These are phyloP conservation scores for Drosophila guanche DNA, from an alignment of 1,140 invertebrate species.

Conservation along the genomic window DNA sequence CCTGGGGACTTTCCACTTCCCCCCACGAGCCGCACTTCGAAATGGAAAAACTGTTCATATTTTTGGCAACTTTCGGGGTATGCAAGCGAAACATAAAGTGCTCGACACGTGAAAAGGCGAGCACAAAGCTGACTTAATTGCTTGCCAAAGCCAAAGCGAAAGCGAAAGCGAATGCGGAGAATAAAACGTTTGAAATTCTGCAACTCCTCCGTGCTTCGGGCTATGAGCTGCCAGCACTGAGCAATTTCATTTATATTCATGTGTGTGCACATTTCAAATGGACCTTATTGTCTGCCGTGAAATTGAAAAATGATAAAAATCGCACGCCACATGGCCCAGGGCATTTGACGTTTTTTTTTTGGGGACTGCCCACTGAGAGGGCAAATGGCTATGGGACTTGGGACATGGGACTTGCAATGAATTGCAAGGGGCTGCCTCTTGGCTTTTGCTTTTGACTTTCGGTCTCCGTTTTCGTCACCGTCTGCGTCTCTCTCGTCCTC, in stretches of 20 bases:
- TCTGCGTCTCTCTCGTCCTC: conserved; percentile 4
- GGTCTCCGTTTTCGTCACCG: conserved; percentile 31
- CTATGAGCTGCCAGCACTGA: background rate
- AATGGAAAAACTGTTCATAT: conserved; percentile 6
- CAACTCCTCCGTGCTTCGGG: background rate
- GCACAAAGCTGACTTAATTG: conserved; percentile 56
- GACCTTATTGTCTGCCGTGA: conserved; percentile 76
- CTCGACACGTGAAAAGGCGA: too few species aligned
- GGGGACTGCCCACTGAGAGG: conserved; percentile 72
- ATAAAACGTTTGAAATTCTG: conserved; percentile 36
- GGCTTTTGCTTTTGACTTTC: conserved; percentile 34
- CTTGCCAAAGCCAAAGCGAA: conserved; percentile 40
- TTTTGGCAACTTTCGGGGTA: conserved; percentile 12
- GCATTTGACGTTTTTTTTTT: conserved; percentile 58
- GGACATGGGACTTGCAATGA: conserved; percentile 46
- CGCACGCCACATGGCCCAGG: conserved; percentile 44
- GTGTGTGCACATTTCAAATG: conserved; percentile 44
- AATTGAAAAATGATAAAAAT: conserved; percentile 82
- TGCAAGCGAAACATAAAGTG: conserved; percentile 53
- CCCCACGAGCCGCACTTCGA: background rate
- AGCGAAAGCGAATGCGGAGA: background rate
- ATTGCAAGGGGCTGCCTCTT: conserved; percentile 37
- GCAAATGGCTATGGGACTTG: conserved; percentile 34
- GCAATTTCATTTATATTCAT: conserved; percentile 36
- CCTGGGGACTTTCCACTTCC: too few species aligned